phyloP scores from a whole-genome alignment of 2,888 invertebrate genomes.

The Chrysolina oricalcia region DNA sequence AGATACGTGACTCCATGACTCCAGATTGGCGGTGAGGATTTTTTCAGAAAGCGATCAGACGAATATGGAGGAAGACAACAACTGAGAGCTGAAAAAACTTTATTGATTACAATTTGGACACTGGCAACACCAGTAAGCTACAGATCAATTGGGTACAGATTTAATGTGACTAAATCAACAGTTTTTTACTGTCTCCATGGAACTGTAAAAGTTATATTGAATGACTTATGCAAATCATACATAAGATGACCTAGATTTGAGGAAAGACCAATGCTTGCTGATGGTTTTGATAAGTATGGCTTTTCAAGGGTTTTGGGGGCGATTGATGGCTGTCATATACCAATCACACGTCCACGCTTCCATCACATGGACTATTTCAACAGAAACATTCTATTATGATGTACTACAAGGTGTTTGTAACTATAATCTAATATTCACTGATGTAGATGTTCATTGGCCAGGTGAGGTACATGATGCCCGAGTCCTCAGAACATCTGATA shows the following conservation, averaged over 20 bases:
- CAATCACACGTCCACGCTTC: not conserved
- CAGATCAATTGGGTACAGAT: not conserved
- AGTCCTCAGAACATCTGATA: conserved; percentile 16
- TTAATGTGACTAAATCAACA: no score
- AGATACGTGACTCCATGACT: no score
- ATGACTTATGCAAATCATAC: not conserved
- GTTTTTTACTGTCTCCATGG: not conserved
- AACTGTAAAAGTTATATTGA: conserved; percentile 10
- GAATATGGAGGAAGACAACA: no score
- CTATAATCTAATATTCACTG: no score
- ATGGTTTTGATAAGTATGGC: conserved; percentile 9
- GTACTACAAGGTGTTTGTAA: not conserved
- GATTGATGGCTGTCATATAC: conserved; percentile 10
- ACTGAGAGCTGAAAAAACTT: no score
- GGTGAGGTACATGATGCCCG: conserved; percentile 12
- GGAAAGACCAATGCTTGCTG: not conserved
- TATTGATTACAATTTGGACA: no score
- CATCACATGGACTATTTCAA: conserved; percentile 12
- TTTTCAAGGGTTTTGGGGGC: not conserved
- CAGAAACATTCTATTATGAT: no score
- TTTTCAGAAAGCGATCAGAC: no score
- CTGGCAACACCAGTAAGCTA: conserved; percentile 9
- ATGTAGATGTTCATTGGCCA: conserved; percentile 9
- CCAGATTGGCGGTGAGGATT: no score
- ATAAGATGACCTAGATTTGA: conserved; percentile 6